Base-by-base conservation (phyloP, 2,797 vertebrate genomes). In the Cyprinodon diabolis region DNA sequence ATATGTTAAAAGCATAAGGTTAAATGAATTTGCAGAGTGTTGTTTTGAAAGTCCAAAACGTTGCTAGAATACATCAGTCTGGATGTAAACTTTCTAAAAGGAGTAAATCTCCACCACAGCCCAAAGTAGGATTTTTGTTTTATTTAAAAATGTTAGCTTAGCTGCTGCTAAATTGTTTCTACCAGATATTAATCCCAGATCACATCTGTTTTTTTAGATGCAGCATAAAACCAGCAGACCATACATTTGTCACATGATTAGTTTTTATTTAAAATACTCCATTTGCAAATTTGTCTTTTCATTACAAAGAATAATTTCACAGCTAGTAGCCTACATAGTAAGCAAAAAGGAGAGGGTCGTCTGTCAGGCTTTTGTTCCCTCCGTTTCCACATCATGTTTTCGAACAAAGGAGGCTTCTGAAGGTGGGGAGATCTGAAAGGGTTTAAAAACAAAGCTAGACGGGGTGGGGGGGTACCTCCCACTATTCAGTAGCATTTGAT, bases 281-380 rank as follows among this genome's bases (percentile, higher is more conserved):
- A 96, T 96, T 93, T 95, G 94, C 93, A 96, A 96, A 96, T 93
- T 71, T 94, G 69, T 70, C 66, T 94, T 93, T 90, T 70, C 92
- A 96, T 90, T 96, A 96, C 97, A 97, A 96, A 96, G 95, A 95
- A 92, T 91, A 80, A 90, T 92, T 96, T 97, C 96, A 97, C 96
- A 98, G 96, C 96, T 97, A 96, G 95, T 93, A 90, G 96, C 97
- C 97, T 97, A 98, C 96, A 98, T 89, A 97, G 97, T 98, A 98
- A 97, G 97, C 97, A 98, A 95, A 93, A 87, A 87, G 72, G 75
- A 84, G 81, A 81, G 69, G 69, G 60, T 80, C 47, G 35, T 83
- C 81, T 71, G 63, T 81, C 81, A 74, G 71, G 79, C 48, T 79
- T 54, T 57, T 54, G 35, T 63, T 37, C 71, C 83, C 71, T 89